Evolutionary conservation across 1,140 invertebrate genomes (phyloP), one percentile per base, ranked within the genome.

Genomic region (Cydia pomonella): DNA sequence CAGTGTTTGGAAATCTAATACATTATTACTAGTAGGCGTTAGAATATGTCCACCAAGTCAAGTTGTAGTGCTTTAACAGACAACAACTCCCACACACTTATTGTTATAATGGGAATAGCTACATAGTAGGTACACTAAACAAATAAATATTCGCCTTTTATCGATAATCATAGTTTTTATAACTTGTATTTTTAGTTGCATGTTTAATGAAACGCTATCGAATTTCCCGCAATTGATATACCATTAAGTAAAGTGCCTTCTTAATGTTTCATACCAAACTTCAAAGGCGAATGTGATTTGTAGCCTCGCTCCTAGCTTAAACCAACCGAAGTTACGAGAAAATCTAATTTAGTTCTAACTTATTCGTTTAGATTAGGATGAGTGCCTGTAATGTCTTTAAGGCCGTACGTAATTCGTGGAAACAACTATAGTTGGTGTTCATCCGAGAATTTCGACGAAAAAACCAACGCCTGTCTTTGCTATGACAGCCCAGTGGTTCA

Each of bases 251-350:
- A 23, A 59, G 53, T 59, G 53, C 53, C 53, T 59, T 23, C 18
- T 59, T 59, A 59, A 59, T 23, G 53, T 59, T 59, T 23, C 21
- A 59, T 59, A 59, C 16, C 9, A 59, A 59, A 7, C 64, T 18
- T 69, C 64, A 9, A 9, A 69, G 18, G 6, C 64, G 18, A 69
- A 69, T 69, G 16, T 41, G 64, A 69, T 69, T 66, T 69, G 27
- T 33, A 10, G 33, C 64, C 29, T 38, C 29, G 63, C 63, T 66
- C 6, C 64, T 29, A 69, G n/a, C 64, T 41, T 41, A 69, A 33
- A 69, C n/a, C 29, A 38, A 38, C n/a, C 29, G 29, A 69, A 64
- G 6, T 33, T 4, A 33, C 27, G 64, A 69, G 29, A 38, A 38
- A 33, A 18, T 33, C 27, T 33, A 69, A 69, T 69, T 69, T 69